Conservation (phyloP, 23 tunicate species). For the Ciona savignyi region DNA sequence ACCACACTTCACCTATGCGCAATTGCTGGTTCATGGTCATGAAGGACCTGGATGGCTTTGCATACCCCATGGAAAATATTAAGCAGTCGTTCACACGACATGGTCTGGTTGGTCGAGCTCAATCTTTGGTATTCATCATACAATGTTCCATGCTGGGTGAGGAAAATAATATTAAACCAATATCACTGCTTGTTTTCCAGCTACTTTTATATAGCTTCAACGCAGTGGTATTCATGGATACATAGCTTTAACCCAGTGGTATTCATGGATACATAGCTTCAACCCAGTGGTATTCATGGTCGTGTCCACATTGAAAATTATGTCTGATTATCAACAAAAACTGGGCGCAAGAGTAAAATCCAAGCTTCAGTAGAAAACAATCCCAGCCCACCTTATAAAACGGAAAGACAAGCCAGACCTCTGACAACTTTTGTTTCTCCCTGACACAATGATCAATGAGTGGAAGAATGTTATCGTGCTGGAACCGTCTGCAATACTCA, state of each 20-base stretch:
- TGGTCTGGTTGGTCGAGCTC: constrained; percentile 27
- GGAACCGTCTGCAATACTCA: constrained; percentile 67
- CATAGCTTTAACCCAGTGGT: too few species aligned
- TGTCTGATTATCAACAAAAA: too few species aligned
- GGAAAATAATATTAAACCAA: too few species aligned
- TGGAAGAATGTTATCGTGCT: constrained; percentile 70
- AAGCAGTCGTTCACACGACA: constrained; percentile 31
- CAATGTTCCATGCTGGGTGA: constrained; percentile 77
- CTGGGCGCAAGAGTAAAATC: too few species aligned
- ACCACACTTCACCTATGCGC: constrained; percentile 62
- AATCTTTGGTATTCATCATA: constrained; percentile 81
- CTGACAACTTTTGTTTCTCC: constrained; percentile 42
- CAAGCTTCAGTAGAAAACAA: too few species aligned
- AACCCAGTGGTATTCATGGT: too few species aligned
- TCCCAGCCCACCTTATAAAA: constrained; percentile 56
- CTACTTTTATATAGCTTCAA: too few species aligned
- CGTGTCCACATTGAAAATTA: too few species aligned
- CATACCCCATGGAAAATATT: constrained; percentile 61
- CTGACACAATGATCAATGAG: constrained; percentile 73
- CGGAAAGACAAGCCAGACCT: constrained; percentile 93
- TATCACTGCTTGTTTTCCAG: too few species aligned
- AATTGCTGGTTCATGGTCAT: constrained; percentile 37
- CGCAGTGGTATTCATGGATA: too few species aligned
- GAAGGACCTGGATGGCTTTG: constrained; percentile 60
- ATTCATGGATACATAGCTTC: too few species aligned